Evolutionary conservation across 2,113 vertebrate species (phyloP).

Genomic region (Pollimyrus isidori): DNA sequence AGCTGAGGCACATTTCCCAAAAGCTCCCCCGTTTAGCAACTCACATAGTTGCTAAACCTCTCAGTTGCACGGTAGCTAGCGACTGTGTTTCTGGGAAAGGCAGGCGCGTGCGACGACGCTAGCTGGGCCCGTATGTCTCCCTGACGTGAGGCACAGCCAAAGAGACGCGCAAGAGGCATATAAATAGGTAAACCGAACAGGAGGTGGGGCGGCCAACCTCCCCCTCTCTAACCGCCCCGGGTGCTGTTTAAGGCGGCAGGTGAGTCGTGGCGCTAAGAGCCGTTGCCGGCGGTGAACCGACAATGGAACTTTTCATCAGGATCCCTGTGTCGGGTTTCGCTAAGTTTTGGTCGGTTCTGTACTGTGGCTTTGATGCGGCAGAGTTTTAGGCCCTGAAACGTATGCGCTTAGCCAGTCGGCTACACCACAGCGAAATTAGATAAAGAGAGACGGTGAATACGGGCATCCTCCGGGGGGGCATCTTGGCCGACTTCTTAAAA

Average conservation of each 20-base stretch:
- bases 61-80: neutral
- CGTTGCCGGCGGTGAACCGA: neutral
- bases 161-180: neutral
- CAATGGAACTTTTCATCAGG: neutral
- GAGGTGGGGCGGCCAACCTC: neutral
- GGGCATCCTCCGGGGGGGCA: neutral
- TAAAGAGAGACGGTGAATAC: neutral
- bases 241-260: neutral
- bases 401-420: neutral
- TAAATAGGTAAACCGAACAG: neutral
- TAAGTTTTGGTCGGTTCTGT: neutral
- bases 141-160: neutral
- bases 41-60: neutral
- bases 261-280: neutral
- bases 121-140: neutral
- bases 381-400: neutral
- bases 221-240: neutral
- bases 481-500: neutral
- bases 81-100: neutral
- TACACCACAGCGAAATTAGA: neutral
- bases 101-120: neutral
- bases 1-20: neutral
- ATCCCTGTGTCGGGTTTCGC: neutral
- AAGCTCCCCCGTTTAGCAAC: neutral
- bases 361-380: neutral